These are phyloP conservation scores for Cotesia chilonis DNA, from an alignment of 1,140 invertebrate genomes.

Conservation along the genomic window DNA sequence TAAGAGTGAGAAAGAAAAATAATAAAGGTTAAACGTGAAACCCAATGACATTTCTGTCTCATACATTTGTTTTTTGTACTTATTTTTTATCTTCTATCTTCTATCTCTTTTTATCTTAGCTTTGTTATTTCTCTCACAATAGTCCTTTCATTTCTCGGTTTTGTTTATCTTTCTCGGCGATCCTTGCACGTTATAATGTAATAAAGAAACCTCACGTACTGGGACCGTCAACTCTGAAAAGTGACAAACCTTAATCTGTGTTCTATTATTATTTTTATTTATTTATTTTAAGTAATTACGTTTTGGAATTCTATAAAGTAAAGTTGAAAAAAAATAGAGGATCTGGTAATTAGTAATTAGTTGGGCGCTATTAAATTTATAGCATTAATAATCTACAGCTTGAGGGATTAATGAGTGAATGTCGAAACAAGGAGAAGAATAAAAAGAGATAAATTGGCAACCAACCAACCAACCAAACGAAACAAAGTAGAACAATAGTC, in stretches of 20 bases:
- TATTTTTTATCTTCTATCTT: too few species aligned
- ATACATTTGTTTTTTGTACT: conserved; percentile 2
- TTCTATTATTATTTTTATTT: background rate
- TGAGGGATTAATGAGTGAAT: background rate
- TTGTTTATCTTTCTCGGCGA: conserved; percentile 7
- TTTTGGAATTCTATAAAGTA: conserved; percentile 11
- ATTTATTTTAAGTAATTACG: background rate
- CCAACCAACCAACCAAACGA: background rate
- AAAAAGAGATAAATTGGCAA: background rate
- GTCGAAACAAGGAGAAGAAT: too few species aligned
- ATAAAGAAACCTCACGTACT: conserved; percentile 20
- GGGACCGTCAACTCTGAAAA: background rate
- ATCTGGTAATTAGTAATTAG: too few species aligned
- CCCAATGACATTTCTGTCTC: background rate
- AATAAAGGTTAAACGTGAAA: conserved; percentile 21
- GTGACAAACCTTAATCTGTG: conserved; percentile 3
- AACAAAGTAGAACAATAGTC: background rate
- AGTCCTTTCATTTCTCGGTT: too few species aligned
- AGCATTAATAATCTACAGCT: conserved; percentile 26
- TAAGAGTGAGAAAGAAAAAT: background rate
- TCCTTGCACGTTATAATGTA: conserved; percentile 23
- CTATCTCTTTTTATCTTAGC: too few species aligned
- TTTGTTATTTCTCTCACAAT: too few species aligned
- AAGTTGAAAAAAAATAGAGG: background rate
- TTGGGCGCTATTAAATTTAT: conserved; percentile 31